Evolutionary conservation across 2,888 invertebrate species (phyloP), one percentile per base, ranked within the genome.

Genomic region (Magallana nippona): DNA sequence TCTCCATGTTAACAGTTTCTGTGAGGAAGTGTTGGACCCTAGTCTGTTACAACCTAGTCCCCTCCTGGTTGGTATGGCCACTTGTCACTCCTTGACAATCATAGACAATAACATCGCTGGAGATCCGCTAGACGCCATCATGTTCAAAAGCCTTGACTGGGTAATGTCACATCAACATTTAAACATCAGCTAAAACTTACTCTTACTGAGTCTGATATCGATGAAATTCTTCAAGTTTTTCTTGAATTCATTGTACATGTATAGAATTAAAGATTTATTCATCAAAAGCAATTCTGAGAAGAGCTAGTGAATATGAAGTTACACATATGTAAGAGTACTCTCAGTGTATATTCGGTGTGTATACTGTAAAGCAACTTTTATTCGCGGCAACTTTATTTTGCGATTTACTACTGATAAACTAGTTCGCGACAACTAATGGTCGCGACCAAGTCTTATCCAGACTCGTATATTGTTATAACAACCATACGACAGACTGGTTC

Each of bases 91-190:
- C 0, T 92, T 95, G 56, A 94, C 94, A 55, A 90, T 93, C 87
- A 94, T 95, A 81, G 93, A 95, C 84, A 93, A 93, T 2, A 90
- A 92, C 79, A 84, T 95, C 1, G 89, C 92, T 17, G 95, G 95
- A 5, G 94, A 95, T 86, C 95, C 95, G 0, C 89, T 95, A 44
- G 95, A 95, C 87, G 89, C 94, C 10, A 95, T 95, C 86, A 94
- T 95, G 93, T 95, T 95, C 88, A 90, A 94, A 57, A 92, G 94
- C 10, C 93, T 94, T 19, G 91, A 92, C 81, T 95, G 95, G 95
- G 94, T 94, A 87, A 44, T 44, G 44, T 44, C 44, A 44, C 44
- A 44, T 44, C 44, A 44, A 44, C 44, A 44, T 44, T 44, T 8
- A 44, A 44, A 44, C 44, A 44, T 44, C 44, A 44, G 44, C 44